Base-by-base conservation (phyloP, 2,113 vertebrate genomes). In the Naja naja region DNA sequence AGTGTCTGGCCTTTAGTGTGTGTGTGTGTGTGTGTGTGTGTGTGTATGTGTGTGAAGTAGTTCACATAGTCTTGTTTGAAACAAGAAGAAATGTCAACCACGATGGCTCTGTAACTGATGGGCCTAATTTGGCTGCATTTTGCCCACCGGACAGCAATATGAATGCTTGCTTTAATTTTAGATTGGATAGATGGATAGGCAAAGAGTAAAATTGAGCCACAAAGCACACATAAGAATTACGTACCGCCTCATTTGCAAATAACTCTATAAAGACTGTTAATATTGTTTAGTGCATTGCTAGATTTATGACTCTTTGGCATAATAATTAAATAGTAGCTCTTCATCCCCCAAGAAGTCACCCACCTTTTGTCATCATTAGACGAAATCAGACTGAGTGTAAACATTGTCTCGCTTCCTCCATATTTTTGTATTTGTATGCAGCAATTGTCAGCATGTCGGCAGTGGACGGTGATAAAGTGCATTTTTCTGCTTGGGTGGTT, bases 401-500 rank as follows among this genome's bases (percentile, higher is more conserved):
- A 98, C 97, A 97, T 94, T 97, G 94, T 96, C 97, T 98, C 92
- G 94, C 96, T 96, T 96, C 97, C 94, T 96, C 92, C 94, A 69
- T 95, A 96, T 97, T 97, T 93, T 95, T 94, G 60, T 98, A 97
- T 97, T 98, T 98, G 97, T 98, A 98, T 98, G 97, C 97, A 96
- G 97, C 95, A 90, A 97, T 96, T 97, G 98, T 98, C 98, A 98
- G 97, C 98, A 96, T 96, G 98, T 97, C 95, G 93, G 98, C 98
- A 98, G 94, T 96, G 97, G 97, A 97, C 96, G 97, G 96, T 98
- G 98, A 99, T 98, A 98, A 98, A 98, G 98, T 98, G 96, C 97
- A 97, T 98, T 98, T 98, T 99, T 98, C 98, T 98, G 98, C 98
- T 98, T 98, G 98, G 98, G 98, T 97, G 98, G 97, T 98, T 98